Conservation (phyloP, 1,140 invertebrate species). For the Neotoxoptera formosana region DNA sequence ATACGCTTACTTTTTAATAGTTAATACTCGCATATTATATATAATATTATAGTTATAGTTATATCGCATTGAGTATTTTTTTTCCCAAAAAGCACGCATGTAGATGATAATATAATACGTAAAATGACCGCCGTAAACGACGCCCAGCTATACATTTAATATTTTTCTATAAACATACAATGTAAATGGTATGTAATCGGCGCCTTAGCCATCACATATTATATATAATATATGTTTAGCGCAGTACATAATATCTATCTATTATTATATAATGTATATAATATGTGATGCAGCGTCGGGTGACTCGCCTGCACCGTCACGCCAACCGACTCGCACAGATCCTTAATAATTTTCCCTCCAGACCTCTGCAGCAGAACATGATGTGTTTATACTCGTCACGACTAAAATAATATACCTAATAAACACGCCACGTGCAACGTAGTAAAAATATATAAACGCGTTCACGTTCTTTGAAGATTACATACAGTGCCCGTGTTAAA, state of each 20-base stretch:
- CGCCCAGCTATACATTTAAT: background rate
- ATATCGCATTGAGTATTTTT: background rate
- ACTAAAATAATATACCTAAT: background rate
- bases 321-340: background rate
- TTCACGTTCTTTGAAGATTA: background rate
- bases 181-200: background rate
- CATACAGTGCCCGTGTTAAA: background rate
- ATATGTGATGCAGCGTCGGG: background rate
- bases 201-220: background rate
- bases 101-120: background rate
- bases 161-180: background rate
- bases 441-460: background rate
- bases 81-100: background rate
- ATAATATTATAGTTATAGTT: too few relatives aligned
- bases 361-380: background rate
- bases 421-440: background rate
- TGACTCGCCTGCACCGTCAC: background rate
- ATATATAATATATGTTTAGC: background rate
- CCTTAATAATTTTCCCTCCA: background rate
- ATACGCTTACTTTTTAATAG: background rate
- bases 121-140: constrained; percentile 8
- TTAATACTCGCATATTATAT: background rate
- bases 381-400: background rate
- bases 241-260: too few relatives aligned
- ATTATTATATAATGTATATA: background rate